Evolutionary conservation across 2,113 vertebrate genomes (phyloP).

Genomic region (Elachura formosa): DNA sequence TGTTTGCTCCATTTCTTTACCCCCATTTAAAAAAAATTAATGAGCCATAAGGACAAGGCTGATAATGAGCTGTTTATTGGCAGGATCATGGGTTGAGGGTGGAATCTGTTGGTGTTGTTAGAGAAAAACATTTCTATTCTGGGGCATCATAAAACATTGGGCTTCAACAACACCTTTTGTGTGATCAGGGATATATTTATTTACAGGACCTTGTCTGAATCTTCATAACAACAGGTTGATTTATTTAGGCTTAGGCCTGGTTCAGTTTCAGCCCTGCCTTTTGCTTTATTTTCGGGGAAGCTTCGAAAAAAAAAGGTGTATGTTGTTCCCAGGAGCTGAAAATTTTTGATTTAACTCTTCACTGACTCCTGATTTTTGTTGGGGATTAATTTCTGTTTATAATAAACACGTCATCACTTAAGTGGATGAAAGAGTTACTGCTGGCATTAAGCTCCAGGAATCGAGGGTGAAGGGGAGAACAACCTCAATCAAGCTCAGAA

Average conservation of each 20-base stretch:
- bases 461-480: neutral
- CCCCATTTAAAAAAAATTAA: neutral
- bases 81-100: neutral
- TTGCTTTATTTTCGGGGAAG: neutral
- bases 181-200: neutral
- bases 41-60: slow-evolving; percentile 20
- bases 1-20: neutral
- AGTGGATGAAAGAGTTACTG: neutral
- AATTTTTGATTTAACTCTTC: neutral
- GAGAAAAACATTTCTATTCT: neutral
- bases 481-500: neutral
- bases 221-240: neutral
- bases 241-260: neutral
- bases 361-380: neutral
- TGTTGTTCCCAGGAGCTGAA: neutral
- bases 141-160: neutral
- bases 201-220: neutral
- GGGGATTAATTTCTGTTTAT: neutral
- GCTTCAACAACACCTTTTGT: neutral
- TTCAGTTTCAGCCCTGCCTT: neutral
- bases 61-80: neutral
- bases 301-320: neutral
- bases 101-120: neutral
- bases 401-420: neutral
- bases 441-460: neutral